Evolutionary conservation across 2,113 vertebrate species (phyloP), one percentile per base, ranked within the genome.

Genomic region (Triplophysa rosa): DNA sequence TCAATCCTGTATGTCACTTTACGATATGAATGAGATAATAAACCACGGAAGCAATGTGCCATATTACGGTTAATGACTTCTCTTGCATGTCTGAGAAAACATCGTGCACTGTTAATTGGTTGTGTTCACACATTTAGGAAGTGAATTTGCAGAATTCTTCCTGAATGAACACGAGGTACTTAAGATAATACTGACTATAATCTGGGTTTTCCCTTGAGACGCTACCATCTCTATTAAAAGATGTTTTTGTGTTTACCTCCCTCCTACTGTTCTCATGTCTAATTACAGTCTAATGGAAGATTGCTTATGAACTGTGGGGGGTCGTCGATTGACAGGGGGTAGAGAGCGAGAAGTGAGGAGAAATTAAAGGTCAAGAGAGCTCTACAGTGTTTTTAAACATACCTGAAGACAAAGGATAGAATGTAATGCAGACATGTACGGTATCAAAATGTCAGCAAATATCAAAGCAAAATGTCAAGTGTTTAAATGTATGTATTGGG

Each of bases 111-210:
- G 19, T 40, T 33, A 64, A 52, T 76, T 76, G 23, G 42, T 77
- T 66, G 26, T 19, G 11, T 77, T 65, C 52, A 65, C 37, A 65
- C 49, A 77, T 74, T 9, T 10, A 47, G 3, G 23, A 63, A 47
- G 19, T 63, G 23, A 65, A 77, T 77, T 56, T 65, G 73, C 62
- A 29, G 73, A 4, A 77, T 54, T 72, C 33, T 75, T 26, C n/a
- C 62, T 23, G 24, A 54, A 65, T 66, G 42, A 77, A 23, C 21
- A 24, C 37, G 33, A 77, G 61, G 45, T 40, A 66, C 29, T 77
- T 77, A 77, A 64, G 24, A 65, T 52, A 16, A 37, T 37, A 26
- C 66, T 66, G 59, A 77, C 62, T 77, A 45, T 76, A 77, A 77
- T 77, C 45, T 54, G 33, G 33, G 74, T 66, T 66, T 65, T 54